Base-by-base conservation (phyloP, 2,888 invertebrate species). In the Drosophila ezoana region DNA sequence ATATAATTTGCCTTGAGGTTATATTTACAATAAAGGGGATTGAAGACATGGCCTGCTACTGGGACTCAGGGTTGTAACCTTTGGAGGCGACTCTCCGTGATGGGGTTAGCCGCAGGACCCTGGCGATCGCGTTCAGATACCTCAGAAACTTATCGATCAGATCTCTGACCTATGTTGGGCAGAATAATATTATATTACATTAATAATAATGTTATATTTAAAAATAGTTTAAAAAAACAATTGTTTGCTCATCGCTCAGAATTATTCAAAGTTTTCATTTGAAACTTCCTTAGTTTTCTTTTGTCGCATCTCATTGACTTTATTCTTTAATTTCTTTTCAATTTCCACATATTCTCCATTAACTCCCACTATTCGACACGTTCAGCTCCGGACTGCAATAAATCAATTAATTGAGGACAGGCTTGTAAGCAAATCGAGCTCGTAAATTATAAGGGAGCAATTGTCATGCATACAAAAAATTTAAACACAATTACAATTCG, bases 341-440 rank as follows among this genome's bases (percentile, higher is more conserved):
- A 14, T n/a, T 32, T 13, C 28, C 20, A 33, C 1, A 33, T 20
- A 38, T 33, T 20, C 32, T 14, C 38, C 35, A 23, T 51, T n/a
- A 13, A 14, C 20, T 35, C 10, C 13, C n/a, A 23, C 10, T 28
- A 13, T 58, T 47, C 47, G 40, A 61, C 68, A 73, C 79, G 60
- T 52, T 49, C 13, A 20, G 14, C 18, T 60, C n/a, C 13, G 32
- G 18, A 6, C 23, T 37, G 38, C 57, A 56, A 88, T 83, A 83
- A 83, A 83, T 83, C 89, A 83, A 86, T 83, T 88, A 88, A 71
- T 72, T 72, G 72, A 66, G 75, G 82, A 85, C 88, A 87, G 70
- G 70, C 61, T 74, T 54, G 65, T 72, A 62, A 54, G 59, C 58
- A 63, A 76, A 58, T 63, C 74, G 87, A 88, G 70, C 83, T 88